Evolutionary conservation across 35 echinoderm and acorn worm species (phyloP).

Genomic region (Ophioderma brevispina): DNA sequence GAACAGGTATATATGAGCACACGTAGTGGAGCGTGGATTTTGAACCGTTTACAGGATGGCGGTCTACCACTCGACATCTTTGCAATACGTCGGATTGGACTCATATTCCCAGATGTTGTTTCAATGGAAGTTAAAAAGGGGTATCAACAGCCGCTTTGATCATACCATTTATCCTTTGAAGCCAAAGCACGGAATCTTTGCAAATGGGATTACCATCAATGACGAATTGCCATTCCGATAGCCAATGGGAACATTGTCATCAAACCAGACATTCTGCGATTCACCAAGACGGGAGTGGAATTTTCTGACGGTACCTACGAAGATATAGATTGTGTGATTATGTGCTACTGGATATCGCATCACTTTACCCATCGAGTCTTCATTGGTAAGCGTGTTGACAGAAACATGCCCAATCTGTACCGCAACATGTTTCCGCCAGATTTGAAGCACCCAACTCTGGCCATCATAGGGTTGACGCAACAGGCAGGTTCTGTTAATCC

Average conservation of each 20-base stretch:
- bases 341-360: conserved; percentile 59
- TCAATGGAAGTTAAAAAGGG: neutral
- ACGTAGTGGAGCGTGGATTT: conserved; percentile 39
- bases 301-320: conserved; percentile 70
- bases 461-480: conserved; percentile 41
- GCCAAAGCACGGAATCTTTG: neutral
- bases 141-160: neutral
- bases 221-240: conserved; percentile 61
- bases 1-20: conserved; percentile 48
- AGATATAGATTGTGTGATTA: conserved; percentile 70
- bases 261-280: conserved; percentile 32
- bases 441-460: conserved; percentile 47
- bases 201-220: neutral
- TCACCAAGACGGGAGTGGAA: conserved; percentile 47
- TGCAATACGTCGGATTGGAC: neutral
- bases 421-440: conserved; percentile 67
- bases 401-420: conserved; percentile 56
- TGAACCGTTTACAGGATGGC: neutral
- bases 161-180: neutral
- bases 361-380: conserved; percentile 46
- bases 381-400: conserved; percentile 47
- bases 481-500: conserved; percentile 63
- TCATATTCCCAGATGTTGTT: neutral
- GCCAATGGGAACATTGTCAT: conserved; percentile 43
- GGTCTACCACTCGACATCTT: conserved; percentile 10